Evolutionary conservation across 2,113 vertebrate genomes (phyloP).

Genomic region (Ramphastos sulfuratus): DNA sequence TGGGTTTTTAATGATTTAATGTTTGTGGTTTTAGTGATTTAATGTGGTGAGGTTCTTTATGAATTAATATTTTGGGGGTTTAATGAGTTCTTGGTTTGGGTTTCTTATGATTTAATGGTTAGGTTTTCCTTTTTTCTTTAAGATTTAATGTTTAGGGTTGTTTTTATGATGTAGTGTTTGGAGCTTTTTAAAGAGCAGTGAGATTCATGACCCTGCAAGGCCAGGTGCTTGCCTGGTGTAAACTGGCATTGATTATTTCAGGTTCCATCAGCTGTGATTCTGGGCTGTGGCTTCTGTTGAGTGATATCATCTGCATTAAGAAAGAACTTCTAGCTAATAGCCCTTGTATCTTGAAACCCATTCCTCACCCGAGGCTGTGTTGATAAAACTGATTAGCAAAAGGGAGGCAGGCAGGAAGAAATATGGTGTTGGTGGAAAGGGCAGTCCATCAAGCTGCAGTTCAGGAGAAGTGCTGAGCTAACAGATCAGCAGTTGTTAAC

Average conservation of each 20-base stretch:
- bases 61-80: no score
- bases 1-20: not conserved
- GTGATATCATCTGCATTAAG: conserved; percentile 35
- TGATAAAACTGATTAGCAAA: conserved; percentile 67
- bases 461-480: conserved; percentile 48
- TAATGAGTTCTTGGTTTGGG: no score
- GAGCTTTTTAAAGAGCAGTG: not conserved
- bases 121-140: no score
- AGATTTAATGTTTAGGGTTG: no score
- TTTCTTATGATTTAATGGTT: no score
- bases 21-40: no score
- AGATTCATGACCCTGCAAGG: conserved; percentile 13
- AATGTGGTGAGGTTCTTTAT: no score
- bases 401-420: not conserved
- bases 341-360: conserved; percentile 47
- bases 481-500: conserved; percentile 45
- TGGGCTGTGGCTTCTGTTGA: not conserved
- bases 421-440: not conserved
- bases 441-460: conserved; percentile 28
- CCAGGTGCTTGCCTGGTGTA: not conserved
- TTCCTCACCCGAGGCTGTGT: conserved; percentile 67
- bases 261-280: not conserved
- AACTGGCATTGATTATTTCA: not conserved
- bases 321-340: conserved; percentile 5
- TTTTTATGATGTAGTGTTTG: not conserved